Evolutionary conservation across 2,888 invertebrate species (phyloP), one percentile per base, ranked within the genome.

Genomic region (Drosophila lutescens): DNA sequence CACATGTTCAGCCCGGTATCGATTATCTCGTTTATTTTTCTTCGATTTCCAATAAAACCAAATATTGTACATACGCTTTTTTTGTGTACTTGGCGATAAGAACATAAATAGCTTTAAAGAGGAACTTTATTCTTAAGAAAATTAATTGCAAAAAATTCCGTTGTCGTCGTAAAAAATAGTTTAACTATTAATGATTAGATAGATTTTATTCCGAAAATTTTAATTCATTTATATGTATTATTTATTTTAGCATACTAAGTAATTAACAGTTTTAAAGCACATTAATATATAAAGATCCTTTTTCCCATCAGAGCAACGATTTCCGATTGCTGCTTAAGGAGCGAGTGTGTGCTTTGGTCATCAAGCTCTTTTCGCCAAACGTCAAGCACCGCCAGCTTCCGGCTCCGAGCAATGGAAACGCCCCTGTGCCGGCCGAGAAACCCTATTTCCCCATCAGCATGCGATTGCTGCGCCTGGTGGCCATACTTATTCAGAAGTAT

Each of bases 391-490:
- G 98, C 50, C 93, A 93, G 72, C 79, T 90, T 40, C 90, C 90
- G 4, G 75, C 91, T 4, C 81, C 87, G 6, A 90, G 83, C 54
- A 94, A 94, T 72, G 94, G 94, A 78, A 93, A 94, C 60, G 94
- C 95, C 78, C 93, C 95, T 77, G 94, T 94, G 23, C 94, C 95
- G 23, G 93, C 95, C 51, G 98, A 98, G 91, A 97, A 98, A 76
- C 99, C 99, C 0, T 98, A 97, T 93, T 99, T 98, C 93, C 98
- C 99, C 2, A 98, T 99, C 88, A 98, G 98, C 88, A 98, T 99
- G 96, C 94, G 99, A 55, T 94, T 99, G 51, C 93, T 99, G 68
- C 93, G 99, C 60, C 96, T 99, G 58, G 98, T 99, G 15, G 96
- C 98, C 9, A 95, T 98, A 88, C 94, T 99, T 46, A 95, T 99